phyloP scores from a whole-genome alignment of 2,888 invertebrate genomes.

The Callinectes sapidus region DNA sequence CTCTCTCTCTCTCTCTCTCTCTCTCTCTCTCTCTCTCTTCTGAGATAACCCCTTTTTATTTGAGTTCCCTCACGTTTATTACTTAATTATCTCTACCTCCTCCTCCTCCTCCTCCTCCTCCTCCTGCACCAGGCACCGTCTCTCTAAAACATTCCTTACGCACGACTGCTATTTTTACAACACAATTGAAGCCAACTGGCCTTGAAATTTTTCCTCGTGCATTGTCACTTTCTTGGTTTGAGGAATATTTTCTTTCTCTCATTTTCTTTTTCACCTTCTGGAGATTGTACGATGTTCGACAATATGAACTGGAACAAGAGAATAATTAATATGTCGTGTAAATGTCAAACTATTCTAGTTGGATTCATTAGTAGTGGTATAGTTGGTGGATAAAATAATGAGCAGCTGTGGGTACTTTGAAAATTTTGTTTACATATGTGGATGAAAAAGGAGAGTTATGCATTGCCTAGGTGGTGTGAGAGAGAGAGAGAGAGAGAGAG shows the following conservation, averaged over 20 bases:
- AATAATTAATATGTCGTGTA: neutral
- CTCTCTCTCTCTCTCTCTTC: slow-evolving; percentile 24
- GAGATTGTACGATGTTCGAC: neutral
- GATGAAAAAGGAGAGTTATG: too few species aligned
- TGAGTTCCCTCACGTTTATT: neutral
- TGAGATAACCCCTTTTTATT: neutral
- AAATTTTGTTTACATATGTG: neutral
- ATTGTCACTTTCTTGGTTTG: neutral
- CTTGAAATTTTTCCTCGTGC: neutral
- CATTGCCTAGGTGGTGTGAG: neutral
- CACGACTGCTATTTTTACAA: neutral
- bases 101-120: neutral
- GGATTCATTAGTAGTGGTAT: neutral
- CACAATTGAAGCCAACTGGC: neutral
- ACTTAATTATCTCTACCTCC: neutral
- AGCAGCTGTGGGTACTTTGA: neutral
- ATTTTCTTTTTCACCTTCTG: neutral
- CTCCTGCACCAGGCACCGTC: neutral
- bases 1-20: slow-evolving; percentile 38
- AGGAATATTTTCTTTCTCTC: neutral
- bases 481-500: slow-evolving; percentile 41
- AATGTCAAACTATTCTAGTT: neutral
- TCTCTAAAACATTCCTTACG: neutral
- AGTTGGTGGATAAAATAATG: neutral
- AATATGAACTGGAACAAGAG: neutral